Evolutionary conservation across 2,797 vertebrate genomes (phyloP).

Genomic region (Siniperca scherzeri): DNA sequence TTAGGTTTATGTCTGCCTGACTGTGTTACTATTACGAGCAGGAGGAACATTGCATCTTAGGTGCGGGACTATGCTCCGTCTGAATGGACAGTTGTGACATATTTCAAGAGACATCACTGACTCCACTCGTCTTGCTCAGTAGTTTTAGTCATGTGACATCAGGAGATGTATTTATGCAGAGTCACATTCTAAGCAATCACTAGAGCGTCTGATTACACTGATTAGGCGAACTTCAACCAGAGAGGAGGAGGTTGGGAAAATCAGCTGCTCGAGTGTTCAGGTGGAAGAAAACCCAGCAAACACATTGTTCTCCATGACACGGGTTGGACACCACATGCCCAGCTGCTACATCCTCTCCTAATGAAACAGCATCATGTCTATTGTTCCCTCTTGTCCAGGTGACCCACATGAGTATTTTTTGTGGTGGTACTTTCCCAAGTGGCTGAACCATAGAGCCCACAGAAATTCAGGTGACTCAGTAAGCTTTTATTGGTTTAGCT

Average conservation of each 20-base stretch:
- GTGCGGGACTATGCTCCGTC: neutral
- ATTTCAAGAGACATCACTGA: neutral
- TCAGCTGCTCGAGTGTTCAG: constrained; percentile 16
- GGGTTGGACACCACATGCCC: neutral
- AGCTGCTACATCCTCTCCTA: constrained; percentile 4
- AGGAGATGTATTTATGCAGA: constrained; percentile 24
- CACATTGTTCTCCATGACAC: neutral
- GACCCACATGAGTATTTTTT: neutral
- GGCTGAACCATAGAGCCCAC: neutral
- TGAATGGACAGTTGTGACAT: neutral
- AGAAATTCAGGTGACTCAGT: neutral
- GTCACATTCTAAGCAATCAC: constrained; percentile 21
- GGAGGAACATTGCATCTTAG: neutral
- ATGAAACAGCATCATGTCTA: neutral
- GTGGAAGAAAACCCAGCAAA: neutral
- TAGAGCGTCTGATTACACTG: constrained; percentile 34
- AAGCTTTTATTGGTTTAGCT: neutral
- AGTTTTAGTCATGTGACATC: neutral
- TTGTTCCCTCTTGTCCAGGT: constrained; percentile 2
- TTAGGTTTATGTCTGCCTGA: neutral
- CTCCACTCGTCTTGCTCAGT: neutral
- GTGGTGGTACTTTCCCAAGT: neutral
- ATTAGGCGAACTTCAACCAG: constrained; percentile 22
- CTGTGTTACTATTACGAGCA: neutral
- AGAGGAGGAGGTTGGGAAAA: constrained; percentile 8